phyloP scores from a whole-genome alignment of 1,140 invertebrate species.

The Teleopsis dalmanni region DNA sequence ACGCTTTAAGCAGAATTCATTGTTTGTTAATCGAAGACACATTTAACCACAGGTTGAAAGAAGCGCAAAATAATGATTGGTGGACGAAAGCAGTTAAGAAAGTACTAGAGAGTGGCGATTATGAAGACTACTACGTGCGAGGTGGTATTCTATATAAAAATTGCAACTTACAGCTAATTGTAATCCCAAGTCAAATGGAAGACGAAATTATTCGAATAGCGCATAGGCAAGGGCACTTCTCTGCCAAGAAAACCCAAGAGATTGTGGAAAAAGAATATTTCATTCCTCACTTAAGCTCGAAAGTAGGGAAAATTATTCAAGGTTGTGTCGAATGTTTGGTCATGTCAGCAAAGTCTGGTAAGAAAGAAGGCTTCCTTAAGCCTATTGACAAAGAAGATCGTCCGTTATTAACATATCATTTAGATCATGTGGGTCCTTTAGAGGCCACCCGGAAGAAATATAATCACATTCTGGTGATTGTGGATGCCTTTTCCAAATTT shows the following conservation, averaged over 20 bases:
- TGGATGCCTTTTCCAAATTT: slow-evolving; percentile 27
- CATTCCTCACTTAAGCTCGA: background rate
- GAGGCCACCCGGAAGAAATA: background rate
- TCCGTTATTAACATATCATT: background rate
- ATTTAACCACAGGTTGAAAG: background rate
- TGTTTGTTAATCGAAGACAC: background rate
- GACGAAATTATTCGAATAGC: background rate
- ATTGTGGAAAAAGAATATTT: slow-evolving; percentile 26
- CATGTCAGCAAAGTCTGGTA: background rate
- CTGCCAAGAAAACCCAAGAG: slow-evolving; percentile 34
- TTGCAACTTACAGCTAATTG: background rate
- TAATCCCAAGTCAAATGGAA: background rate
- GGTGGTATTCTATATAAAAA: background rate
- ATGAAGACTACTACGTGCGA: background rate
- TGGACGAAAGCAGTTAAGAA: background rate
- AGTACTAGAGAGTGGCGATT: background rate
- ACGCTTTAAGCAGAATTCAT: slow-evolving; percentile 31
- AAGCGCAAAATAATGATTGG: background rate
- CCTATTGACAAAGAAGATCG: slow-evolving; percentile 2
- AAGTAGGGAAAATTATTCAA: background rate
- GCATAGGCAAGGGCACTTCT: background rate
- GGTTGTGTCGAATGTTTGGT: background rate
- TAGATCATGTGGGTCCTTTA: background rate
- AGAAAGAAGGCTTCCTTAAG: background rate
- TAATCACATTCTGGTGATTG: slow-evolving; percentile 20